Percentiles rank a stretch among this genome's conserved stretches.
Evolutionary conservation across 2,797 vertebrate genomes (phyloP).

Genomic region (Bovichtus diacanthus): DNA sequence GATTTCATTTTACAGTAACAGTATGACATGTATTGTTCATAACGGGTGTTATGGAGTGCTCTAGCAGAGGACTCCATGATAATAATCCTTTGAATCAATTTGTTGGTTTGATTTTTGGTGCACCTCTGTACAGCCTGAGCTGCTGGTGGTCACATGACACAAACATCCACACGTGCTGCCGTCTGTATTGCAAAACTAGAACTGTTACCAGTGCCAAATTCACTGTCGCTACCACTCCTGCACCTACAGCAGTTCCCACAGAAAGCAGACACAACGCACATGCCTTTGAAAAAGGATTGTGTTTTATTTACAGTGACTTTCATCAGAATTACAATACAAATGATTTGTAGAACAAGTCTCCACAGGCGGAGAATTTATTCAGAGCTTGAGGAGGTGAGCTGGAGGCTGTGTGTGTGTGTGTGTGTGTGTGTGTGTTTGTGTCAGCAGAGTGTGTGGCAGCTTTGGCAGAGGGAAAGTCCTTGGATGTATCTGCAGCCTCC

Average conservation of each 20-base stretch:
- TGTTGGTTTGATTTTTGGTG: too few relatives aligned
- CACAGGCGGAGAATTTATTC: conserved; percentile 84
- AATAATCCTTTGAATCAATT: too few relatives aligned
- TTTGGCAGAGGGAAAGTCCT: conserved; percentile 81
- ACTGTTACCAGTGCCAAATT: background rate
- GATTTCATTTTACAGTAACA: too few relatives aligned
- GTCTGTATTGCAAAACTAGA: background rate
- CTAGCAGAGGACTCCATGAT: too few relatives aligned
- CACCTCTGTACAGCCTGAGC: too few relatives aligned
- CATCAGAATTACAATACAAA: conserved; percentile 90
- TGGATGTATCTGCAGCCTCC: conserved; percentile 63
- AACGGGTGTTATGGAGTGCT: too few relatives aligned
- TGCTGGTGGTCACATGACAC: too few relatives aligned
- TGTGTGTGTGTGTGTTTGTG: conserved; percentile 27
- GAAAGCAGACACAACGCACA: conserved; percentile 38
- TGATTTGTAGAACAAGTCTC: conserved; percentile 76
- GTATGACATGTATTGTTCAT: too few relatives aligned
- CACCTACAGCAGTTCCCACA: conserved; percentile 7
- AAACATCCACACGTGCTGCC: background rate
- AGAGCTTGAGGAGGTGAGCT: conserved; percentile 70
- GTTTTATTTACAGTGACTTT: conserved; percentile 94
- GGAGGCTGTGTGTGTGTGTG: conserved; percentile 34
- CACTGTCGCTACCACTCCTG: background rate
- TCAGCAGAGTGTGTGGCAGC: conserved; percentile 38
- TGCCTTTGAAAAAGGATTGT: conserved; percentile 88